These are phyloP conservation scores for Eucera pruinosa DNA, from an alignment of 2,888 invertebrate species.

Conservation along the genomic window DNA sequence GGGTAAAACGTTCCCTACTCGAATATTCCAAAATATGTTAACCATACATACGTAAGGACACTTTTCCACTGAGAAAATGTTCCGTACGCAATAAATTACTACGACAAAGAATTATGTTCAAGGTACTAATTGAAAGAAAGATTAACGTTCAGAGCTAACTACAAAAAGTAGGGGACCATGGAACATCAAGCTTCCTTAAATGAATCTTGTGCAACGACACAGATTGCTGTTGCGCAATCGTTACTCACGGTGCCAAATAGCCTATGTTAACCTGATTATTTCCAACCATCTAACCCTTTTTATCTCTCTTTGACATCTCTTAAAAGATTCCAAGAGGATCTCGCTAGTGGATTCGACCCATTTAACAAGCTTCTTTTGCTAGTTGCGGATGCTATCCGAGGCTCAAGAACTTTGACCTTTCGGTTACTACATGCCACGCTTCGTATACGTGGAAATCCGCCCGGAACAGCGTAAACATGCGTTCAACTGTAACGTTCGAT, in stretches of 20 bases:
- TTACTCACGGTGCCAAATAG: background rate
- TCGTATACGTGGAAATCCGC: constrained; percentile 2
- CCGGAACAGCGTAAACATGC: constrained; percentile 7
- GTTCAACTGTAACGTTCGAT: constrained; percentile 6
- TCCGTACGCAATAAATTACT: no score
- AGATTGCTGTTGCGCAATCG: background rate
- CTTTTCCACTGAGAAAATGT: background rate
- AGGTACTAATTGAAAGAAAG: no score
- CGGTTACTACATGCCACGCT: background rate
- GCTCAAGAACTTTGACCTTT: constrained; percentile 37
- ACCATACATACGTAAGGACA: background rate
- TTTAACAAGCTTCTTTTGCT: constrained; percentile 30
- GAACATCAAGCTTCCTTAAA: background rate
- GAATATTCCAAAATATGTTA: background rate
- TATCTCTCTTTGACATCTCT: background rate
- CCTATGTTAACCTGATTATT: constrained; percentile 16
- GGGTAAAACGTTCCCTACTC: background rate
- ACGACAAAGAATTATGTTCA: no score
- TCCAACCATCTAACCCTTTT: constrained; percentile 17
- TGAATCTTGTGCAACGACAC: background rate
- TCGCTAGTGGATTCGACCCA: constrained; percentile 32
- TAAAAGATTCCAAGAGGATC: background rate
- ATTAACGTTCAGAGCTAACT: no score
- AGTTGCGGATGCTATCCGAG: background rate
- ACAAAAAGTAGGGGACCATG: no score